Conservation (phyloP, 2,113 vertebrate species). For the Camelus dromedarius region DNA sequence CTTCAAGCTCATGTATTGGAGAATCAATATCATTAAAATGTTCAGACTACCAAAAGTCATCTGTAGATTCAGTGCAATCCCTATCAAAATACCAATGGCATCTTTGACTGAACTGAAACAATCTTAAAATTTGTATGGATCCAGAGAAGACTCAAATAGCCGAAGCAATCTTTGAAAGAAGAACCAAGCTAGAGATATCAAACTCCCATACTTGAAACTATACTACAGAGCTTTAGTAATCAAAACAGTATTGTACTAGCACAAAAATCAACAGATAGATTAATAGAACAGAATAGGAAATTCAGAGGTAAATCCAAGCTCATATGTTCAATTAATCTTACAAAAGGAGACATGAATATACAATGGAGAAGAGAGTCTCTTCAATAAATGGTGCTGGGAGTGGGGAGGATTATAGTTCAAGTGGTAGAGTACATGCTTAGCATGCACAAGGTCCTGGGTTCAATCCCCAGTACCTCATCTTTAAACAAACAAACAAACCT, state of each 20-base stretch:
- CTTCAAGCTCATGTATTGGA: too few relatives aligned
- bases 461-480: too few relatives aligned
- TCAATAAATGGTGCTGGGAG: neutral
- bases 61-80: too few relatives aligned
- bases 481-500: too few relatives aligned
- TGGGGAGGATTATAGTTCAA: too few relatives aligned
- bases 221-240: neutral
- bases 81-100: neutral
- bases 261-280: neutral
- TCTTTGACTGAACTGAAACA: neutral
- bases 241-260: neutral
- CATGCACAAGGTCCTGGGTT: too few relatives aligned
- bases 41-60: too few relatives aligned
- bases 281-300: neutral
- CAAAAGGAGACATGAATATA: neutral
- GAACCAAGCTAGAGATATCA: neutral
- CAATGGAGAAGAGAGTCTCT: neutral
- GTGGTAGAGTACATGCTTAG: too few relatives aligned
- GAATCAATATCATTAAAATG: too few relatives aligned
- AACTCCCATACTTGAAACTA: neutral
- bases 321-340: neutral
- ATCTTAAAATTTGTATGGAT: neutral
- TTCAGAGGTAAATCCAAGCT: neutral
- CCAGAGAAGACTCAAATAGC: neutral
- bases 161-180: neutral